Base-by-base conservation (phyloP, 2,113 vertebrate species). In the Tonatia bakeri region DNA sequence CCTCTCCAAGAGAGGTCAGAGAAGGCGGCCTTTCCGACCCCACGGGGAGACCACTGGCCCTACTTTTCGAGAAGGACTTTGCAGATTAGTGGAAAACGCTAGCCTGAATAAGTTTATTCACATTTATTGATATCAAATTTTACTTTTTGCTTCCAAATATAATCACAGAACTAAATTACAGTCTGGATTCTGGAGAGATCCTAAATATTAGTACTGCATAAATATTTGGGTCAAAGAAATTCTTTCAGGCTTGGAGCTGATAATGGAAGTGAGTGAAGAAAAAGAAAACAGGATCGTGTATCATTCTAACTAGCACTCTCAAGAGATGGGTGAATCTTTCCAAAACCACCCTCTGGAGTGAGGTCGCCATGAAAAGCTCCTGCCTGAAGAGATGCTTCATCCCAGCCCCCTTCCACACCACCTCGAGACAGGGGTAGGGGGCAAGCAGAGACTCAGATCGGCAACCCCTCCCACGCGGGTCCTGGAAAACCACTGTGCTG, bases 71-170 rank as follows among this genome's bases (percentile, higher is more conserved):
- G 43, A 56, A 76, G 11, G 7, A 45, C 45, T 91, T 73, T 45
- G 40, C 61, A 82, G 33, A 40, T 12, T 12, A 28, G 14, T 15
- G 28, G 56, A 16, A 88, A 87, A 47, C 54, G 47, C 54, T 47
- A 59, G 33, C 19, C 11, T 54, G 40, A 22, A 69, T n/a, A 93
- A 73, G 73, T 73, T 38, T 47, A 40, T 31, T 75, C 31, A 31
- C 6, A 26, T 76, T 76, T 87, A 24, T 72, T 90, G 43, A 67
- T 70, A 69, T 47, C 65, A 65, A 47, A 56, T 61, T 83, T 94
- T 73, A 36, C 64, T 79, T 83, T 79, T 94, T 90, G 56, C 54
- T 94, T 83, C 54, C 17, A 83, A 81, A 65, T 56, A 47, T n/a
- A 36, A 93, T 28, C 61, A 75, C 0, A 81, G 85, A 88, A 79